Percentiles rank a stretch among this genome's conserved stretches.
phyloP scores from a whole-genome alignment of 1,140 invertebrate genomes.

The Maconellicoccus hirsutus region DNA sequence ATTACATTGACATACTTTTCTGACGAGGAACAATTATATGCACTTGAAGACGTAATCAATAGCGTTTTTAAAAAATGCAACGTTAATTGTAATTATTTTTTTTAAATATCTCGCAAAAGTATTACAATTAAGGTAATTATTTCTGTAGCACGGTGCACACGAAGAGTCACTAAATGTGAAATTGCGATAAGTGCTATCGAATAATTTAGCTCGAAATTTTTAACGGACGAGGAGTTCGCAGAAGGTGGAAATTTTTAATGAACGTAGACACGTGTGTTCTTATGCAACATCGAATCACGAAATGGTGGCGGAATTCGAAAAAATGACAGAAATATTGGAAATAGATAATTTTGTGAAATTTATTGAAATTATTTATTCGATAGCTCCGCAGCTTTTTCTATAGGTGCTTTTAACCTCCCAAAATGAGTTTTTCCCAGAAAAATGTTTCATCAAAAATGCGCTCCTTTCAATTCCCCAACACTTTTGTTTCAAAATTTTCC shows the following conservation, averaged over 20 bases:
- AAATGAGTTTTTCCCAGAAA: no score
- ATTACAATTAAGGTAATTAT: not conserved
- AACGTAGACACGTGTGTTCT: not conserved
- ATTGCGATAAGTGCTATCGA: not conserved
- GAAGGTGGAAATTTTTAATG: not conserved
- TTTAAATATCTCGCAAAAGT: not conserved
- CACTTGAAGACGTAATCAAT: no score
- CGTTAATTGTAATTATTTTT: not conserved
- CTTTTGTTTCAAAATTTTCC: no score
- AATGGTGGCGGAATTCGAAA: no score
- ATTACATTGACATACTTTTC: not conserved
- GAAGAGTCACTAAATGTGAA: not conserved
- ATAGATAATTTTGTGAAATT: no score
- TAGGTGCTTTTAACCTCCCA: no score
- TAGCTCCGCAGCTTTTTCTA: no score
- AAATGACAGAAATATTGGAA: no score
- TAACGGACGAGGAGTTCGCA: not conserved
- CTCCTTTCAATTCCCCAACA: no score
- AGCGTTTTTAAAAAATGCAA: not conserved
- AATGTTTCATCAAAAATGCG: no score
- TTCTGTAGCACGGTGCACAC: not conserved
- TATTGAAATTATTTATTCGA: no score
- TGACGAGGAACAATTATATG: not conserved
- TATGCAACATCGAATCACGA: no score
- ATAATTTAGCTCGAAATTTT: not conserved